Evolutionary conservation across 2,113 vertebrate genomes (phyloP).

Genomic region (Eulacestoma nigropectus): DNA sequence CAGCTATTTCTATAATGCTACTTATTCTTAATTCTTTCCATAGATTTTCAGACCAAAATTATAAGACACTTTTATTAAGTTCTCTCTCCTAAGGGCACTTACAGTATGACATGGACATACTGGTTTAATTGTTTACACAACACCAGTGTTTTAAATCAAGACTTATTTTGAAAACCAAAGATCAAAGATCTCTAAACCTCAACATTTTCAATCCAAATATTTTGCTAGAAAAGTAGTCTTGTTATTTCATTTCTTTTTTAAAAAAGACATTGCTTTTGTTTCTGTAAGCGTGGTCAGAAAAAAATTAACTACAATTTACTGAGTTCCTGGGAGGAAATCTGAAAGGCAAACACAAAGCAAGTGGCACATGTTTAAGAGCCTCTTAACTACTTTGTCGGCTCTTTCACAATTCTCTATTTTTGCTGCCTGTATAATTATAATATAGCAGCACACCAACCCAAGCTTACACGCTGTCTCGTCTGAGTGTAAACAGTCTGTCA

Average conservation of each 20-base stretch:
- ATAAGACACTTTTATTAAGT: neutral
- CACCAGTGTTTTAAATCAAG: neutral
- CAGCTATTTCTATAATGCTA: neutral
- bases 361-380: neutral
- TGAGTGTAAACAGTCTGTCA: conserved; percentile 1
- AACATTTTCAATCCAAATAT: neutral
- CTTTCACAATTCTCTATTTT: neutral
- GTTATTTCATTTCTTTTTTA: neutral
- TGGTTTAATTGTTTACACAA: neutral
- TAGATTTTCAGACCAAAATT: neutral
- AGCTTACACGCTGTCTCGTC: neutral
- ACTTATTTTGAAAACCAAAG: neutral
- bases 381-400: neutral
- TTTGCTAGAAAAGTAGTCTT: neutral
- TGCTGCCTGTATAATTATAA: neutral
- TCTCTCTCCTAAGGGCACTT: neutral
- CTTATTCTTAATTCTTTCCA: neutral
- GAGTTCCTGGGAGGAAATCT: neutral
- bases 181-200: neutral
- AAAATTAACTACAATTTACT: neutral
- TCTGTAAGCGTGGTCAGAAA: neutral
- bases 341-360: neutral
- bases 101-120: neutral
- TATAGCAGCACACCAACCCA: neutral
- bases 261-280: neutral